Evolutionary conservation across 2,888 invertebrate genomes (phyloP).

Genomic region (Cerastoderma edule): DNA sequence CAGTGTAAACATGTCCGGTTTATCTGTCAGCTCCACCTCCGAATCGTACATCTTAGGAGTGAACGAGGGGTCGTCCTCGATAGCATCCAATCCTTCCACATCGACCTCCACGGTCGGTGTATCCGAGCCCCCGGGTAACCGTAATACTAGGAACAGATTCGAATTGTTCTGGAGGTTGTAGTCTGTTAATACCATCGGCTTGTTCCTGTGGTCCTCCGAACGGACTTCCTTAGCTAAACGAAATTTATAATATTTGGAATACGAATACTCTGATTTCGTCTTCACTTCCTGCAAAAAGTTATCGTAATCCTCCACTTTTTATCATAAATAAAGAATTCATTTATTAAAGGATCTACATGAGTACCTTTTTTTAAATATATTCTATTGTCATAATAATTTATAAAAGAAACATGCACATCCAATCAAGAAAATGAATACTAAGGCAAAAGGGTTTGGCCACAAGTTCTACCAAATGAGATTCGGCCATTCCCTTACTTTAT

Average conservation of each 20-base stretch:
- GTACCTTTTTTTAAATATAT: too few relatives aligned
- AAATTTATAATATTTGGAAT: not conserved
- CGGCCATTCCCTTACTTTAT: too few relatives aligned
- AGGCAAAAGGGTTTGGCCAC: too few relatives aligned
- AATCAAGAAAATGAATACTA: too few relatives aligned
- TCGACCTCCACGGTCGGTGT: not conserved
- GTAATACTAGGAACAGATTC: conserved; percentile 48
- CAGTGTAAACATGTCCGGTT: conserved; percentile 64
- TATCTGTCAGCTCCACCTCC: conserved; percentile 49
- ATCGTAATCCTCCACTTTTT: too few relatives aligned
- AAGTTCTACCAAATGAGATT: too few relatives aligned
- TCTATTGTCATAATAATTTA: too few relatives aligned
- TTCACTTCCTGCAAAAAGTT: too few relatives aligned
- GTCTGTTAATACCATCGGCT: conserved; percentile 40
- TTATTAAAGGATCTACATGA: too few relatives aligned
- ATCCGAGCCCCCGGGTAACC: conserved; percentile 42
- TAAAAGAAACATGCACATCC: too few relatives aligned
- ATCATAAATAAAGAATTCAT: too few relatives aligned
- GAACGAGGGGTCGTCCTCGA: not conserved
- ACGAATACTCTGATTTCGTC: too few relatives aligned
- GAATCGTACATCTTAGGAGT: conserved; percentile 47
- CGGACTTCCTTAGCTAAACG: conserved; percentile 38
- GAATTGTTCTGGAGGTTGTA: conserved; percentile 50
- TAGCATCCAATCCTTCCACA: not conserved
- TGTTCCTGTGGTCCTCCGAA: conserved; percentile 29